Percentiles rank a stretch among this genome's conserved stretches.
Conservation (phyloP, 2,113 vertebrate species). For the Actinemys pallida region DNA sequence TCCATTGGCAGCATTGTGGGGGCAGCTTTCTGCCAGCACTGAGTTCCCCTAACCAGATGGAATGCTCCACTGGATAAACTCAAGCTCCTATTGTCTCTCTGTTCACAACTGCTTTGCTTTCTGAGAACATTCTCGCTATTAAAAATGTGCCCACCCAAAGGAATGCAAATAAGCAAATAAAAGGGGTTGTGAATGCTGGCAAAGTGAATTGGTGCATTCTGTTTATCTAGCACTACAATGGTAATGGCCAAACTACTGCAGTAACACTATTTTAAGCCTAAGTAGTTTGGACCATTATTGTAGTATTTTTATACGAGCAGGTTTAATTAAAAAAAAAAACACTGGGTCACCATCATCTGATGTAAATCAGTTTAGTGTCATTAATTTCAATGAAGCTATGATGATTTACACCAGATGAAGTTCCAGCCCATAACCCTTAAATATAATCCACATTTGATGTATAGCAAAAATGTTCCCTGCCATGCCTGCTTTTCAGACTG, state of each 20-base stretch:
- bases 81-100: not conserved
- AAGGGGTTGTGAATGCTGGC: constrained; percentile 24
- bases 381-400: not conserved
- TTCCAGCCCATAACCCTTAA: not conserved
- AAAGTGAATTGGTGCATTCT: not conserved
- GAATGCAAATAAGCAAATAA: constrained; percentile 35
- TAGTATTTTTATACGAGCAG: not conserved
- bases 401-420: rapidly evolving
- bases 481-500: not conserved
- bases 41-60: not conserved
- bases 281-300: not conserved
- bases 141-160: constrained; percentile 18
- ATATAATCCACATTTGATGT: rapidly evolving
- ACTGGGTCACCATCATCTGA: not conserved
- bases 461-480: not conserved
- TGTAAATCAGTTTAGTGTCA: not conserved
- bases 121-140: not conserved
- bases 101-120: not conserved
- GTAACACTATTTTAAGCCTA: not conserved
- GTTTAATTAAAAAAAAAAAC: not conserved
- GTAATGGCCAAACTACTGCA: not conserved
- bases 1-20: not conserved
- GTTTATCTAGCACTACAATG: not conserved
- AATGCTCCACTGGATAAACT: not conserved
- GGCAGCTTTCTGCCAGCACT: not conserved